Conservation (phyloP, 2,888 invertebrate genomes). For the Drosophila pegasa region DNA sequence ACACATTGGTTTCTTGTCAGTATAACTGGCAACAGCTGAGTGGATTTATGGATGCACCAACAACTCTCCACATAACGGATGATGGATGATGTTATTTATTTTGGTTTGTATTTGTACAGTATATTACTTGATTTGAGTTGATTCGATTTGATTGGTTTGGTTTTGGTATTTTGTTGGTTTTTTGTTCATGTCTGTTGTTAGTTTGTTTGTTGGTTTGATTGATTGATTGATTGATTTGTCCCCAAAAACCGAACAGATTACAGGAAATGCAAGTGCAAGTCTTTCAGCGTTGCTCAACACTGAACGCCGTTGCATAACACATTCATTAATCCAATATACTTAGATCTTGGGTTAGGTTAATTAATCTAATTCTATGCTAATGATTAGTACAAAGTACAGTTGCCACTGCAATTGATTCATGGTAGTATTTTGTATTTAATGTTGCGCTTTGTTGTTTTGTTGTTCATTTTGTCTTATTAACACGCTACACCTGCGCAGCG, state of each 20-base stretch:
- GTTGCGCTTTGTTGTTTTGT: constrained; percentile 59
- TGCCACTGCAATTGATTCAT: constrained; percentile 57
- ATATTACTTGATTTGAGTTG: constrained; percentile 28
- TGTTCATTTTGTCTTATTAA: constrained; percentile 60
- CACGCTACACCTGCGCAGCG: constrained; percentile 78
- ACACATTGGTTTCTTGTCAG: constrained; percentile 54
- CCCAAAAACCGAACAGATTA: constrained; percentile 71
- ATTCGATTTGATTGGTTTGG: constrained; percentile 28
- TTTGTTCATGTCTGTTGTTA: constrained; percentile 29
- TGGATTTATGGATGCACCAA: constrained; percentile 24
- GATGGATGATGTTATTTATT: constrained; percentile 39
- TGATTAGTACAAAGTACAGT: constrained; percentile 66
- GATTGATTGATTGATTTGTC: constrained; percentile 56
- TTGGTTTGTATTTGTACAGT: constrained; percentile 21
- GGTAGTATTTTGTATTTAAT: constrained; percentile 42
- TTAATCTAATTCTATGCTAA: constrained; percentile 57
- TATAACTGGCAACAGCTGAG: constrained; percentile 33
- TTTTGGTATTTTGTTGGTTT: constrained; percentile 29
- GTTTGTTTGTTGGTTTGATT: constrained; percentile 29
- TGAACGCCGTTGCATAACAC: constrained; percentile 41
- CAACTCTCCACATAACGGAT: constrained; percentile 40
- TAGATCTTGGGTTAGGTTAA: constrained; percentile 39
- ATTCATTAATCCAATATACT: constrained; percentile 39
- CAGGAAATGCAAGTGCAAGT: constrained; percentile 60
- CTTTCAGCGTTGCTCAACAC: constrained; percentile 53